A percentile compares a stretch with the other conserved stretches of the same genome.
Evolutionary conservation across 2,888 invertebrate species (phyloP).

Genomic region (Ennomos fuscantarius): DNA sequence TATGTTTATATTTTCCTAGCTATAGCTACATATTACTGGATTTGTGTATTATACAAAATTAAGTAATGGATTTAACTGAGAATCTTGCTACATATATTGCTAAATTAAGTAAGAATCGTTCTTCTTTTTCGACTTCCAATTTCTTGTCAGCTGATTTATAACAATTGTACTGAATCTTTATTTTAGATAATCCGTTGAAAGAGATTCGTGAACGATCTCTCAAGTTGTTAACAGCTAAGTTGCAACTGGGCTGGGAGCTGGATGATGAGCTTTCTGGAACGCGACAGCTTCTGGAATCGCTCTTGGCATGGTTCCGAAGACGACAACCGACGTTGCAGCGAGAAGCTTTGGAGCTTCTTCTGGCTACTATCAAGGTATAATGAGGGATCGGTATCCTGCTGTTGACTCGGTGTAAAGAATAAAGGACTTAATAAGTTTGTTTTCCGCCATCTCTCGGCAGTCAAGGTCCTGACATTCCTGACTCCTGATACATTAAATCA

Average conservation of each 20-base stretch:
- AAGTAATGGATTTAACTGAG: slow-evolving; percentile 44
- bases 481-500: too few relatives aligned
- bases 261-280: slow-evolving; percentile 86
- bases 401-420: too few relatives aligned
- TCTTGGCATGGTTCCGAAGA: slow-evolving; percentile 87
- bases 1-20: too few relatives aligned
- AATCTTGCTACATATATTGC: slow-evolving; percentile 58
- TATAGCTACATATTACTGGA: too few relatives aligned
- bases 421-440: too few relatives aligned
- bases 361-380: slow-evolving; percentile 82
- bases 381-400: too few relatives aligned
- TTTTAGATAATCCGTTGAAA: slow-evolving; percentile 82
- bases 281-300: slow-evolving; percentile 84
- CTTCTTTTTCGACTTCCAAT: too few relatives aligned
- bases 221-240: slow-evolving; percentile 83
- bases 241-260: slow-evolving; percentile 86
- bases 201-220: slow-evolving; percentile 86
- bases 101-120: slow-evolving; percentile 57
- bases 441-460: too few relatives aligned
- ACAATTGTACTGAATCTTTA: neutral
- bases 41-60: neutral
- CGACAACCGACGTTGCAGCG: slow-evolving; percentile 81
- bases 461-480: too few relatives aligned
- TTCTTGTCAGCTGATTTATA: too few relatives aligned
- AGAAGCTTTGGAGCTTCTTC: slow-evolving; percentile 84